Percentiles rank a stretch among this genome's conserved stretches.
These are phyloP conservation scores for Tortrix viridana DNA, from an alignment of 2,888 invertebrate species.

Conservation along the genomic window DNA sequence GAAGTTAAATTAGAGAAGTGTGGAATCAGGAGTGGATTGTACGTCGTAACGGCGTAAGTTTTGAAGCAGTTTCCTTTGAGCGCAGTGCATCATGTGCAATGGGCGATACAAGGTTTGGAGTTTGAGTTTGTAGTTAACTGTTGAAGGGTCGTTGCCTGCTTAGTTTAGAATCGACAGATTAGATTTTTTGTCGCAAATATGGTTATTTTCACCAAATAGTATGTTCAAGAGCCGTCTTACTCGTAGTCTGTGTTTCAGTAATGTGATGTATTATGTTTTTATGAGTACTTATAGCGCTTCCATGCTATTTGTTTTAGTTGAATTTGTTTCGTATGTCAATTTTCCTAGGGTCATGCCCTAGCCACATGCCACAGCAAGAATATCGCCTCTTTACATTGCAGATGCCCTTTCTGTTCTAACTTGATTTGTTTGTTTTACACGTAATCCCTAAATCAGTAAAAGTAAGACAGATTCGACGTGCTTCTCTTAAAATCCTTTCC, in stretches of 20 bases:
- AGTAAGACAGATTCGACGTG: background rate
- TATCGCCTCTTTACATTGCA: too few relatives aligned
- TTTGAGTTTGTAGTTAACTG: background rate
- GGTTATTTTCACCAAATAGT: too few relatives aligned
- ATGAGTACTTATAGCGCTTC: background rate
- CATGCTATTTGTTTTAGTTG: background rate
- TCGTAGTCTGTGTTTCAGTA: too few relatives aligned
- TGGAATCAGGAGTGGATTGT: conserved; percentile 22
- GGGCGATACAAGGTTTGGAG: background rate
- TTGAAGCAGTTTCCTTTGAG: conserved; percentile 6
- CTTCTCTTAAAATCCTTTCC: conserved; percentile 15
- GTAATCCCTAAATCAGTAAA: background rate
- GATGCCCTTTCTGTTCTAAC: too few relatives aligned
- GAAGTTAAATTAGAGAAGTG: conserved; percentile 25
- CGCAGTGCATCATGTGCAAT: background rate
- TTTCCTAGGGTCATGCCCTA: too few relatives aligned
- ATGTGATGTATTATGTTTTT: too few relatives aligned
- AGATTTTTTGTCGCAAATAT: too few relatives aligned
- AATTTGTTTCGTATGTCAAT: background rate
- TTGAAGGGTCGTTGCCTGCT: too few relatives aligned
- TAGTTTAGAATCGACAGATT: too few relatives aligned
- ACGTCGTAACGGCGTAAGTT: conserved; percentile 8
- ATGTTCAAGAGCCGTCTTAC: too few relatives aligned
- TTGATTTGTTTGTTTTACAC: background rate
- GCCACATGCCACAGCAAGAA: too few relatives aligned